A percentile compares a stretch with the other conserved stretches of the same genome.
phyloP scores from a whole-genome alignment of 2,797 vertebrate genomes.

The Lateolabrax maculatus region DNA sequence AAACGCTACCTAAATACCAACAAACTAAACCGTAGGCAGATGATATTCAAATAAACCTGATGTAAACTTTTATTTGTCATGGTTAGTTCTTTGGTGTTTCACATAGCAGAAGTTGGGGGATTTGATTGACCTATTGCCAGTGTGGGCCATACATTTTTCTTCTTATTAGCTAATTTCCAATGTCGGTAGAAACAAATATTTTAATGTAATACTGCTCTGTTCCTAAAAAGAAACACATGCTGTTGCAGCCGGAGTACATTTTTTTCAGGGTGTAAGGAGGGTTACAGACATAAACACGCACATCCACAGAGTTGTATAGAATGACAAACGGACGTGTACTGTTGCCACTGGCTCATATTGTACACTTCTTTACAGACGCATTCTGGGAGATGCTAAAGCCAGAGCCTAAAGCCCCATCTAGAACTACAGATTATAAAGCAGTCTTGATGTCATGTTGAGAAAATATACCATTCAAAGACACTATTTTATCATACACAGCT shows the following conservation, averaged over 20 bases:
- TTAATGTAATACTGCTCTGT: background rate
- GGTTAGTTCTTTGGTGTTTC: background rate
- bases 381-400: background rate
- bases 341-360: background rate
- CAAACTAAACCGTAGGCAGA: constrained; percentile 23
- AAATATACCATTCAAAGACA: background rate
- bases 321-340: background rate
- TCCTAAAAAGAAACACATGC: background rate
- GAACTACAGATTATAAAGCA: background rate
- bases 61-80: constrained; percentile 5
- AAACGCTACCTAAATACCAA: background rate
- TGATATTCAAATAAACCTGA: constrained; percentile 17
- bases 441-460: background rate
- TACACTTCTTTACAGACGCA: background rate
- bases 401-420: background rate
- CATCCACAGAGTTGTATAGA: background rate
- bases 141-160: background rate
- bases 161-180: constrained; percentile 2
- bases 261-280: background rate
- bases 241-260: background rate
- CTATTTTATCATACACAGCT: background rate
- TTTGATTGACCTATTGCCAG: constrained; percentile 17
- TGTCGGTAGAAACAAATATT: constrained; percentile 13
- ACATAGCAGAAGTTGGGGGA: background rate
- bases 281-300: constrained; percentile 9